These are phyloP conservation scores for Drosophila erecta DNA, from an alignment of 1,140 invertebrate genomes.

Conservation along the genomic window DNA sequence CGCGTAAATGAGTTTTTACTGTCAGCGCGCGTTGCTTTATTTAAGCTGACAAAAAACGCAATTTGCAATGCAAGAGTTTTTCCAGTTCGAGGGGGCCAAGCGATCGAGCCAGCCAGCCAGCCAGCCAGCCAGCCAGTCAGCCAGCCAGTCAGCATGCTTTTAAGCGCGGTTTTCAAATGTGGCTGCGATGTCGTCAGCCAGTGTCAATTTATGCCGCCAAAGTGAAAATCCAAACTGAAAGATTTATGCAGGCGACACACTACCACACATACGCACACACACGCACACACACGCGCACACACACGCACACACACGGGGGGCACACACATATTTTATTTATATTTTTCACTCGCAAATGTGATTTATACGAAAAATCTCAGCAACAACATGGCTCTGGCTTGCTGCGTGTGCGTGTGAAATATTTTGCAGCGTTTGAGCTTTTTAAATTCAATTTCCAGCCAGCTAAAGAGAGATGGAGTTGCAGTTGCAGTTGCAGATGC, in stretches of 20 bases:
- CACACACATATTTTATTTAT: conserved; percentile 66
- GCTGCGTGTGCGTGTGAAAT: conserved; percentile 63
- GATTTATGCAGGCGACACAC: conserved; percentile 66
- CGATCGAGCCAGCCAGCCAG: conserved; percentile 31
- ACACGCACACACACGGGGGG: neutral
- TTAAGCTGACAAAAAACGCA: conserved; percentile 67
- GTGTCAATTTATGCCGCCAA: conserved; percentile 82
- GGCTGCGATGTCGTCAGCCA: conserved; percentile 61
- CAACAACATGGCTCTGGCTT: conserved; percentile 23
- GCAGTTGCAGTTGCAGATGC: neutral
- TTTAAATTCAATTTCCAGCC: conserved; percentile 72
- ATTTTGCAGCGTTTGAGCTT: conserved; percentile 75
- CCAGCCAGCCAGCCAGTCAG: no score
- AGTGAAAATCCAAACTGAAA: conserved; percentile 82
- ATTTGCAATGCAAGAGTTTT: conserved; percentile 55
- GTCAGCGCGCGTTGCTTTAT: conserved; percentile 72
- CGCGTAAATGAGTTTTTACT: conserved; percentile 82
- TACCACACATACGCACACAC: conserved; percentile 5
- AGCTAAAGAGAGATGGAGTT: conserved; percentile 1
- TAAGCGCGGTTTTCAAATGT: conserved; percentile 78
- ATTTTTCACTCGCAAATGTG: conserved; percentile 70
- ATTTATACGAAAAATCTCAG: conserved; percentile 76
- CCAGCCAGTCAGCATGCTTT: no score
- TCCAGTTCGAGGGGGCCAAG: neutral
- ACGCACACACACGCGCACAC: conserved; percentile 5